Evolutionary conservation across 23 tunicate genomes (phyloP).

Genomic region (Oikopleura vanhoeffeni): DNA sequence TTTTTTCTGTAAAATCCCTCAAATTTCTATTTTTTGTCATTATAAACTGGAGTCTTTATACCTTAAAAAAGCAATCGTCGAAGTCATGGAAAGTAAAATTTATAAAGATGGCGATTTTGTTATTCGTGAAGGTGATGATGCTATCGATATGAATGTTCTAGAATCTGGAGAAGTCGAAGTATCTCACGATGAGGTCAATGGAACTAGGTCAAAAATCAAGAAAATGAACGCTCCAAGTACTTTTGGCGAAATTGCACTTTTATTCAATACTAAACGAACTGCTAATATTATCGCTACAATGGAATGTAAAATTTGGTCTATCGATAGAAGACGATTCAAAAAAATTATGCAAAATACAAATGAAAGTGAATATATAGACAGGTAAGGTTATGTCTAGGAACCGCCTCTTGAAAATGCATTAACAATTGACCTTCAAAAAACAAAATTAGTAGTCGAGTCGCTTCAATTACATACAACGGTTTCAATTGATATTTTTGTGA

Average conservation of each 20-base stretch:
- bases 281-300: neutral
- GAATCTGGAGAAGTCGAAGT: slow-evolving; percentile 5
- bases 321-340: neutral
- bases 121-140: neutral
- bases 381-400: too few species aligned
- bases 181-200: neutral
- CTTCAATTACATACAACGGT: too few species aligned
- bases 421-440: too few species aligned
- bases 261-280: slow-evolving; percentile 7
- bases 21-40: too few species aligned
- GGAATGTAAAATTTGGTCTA: neutral
- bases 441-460: too few species aligned
- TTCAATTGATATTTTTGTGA: too few species aligned
- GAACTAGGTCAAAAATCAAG: neutral
- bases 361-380: slow-evolving; percentile 11
- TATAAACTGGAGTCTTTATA: too few species aligned
- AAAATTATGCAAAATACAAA: slow-evolving; percentile 10
- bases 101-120: neutral
- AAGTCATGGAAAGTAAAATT: neutral
- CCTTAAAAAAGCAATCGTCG: slow-evolving; percentile 3
- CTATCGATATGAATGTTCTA: neutral
- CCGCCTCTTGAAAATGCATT: too few species aligned
- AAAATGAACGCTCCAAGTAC: neutral
- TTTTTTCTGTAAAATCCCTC: too few species aligned
- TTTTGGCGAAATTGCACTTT: neutral